Evolutionary conservation across 2,888 invertebrate genomes (phyloP).

Genomic region (Eristalis pertinax): DNA sequence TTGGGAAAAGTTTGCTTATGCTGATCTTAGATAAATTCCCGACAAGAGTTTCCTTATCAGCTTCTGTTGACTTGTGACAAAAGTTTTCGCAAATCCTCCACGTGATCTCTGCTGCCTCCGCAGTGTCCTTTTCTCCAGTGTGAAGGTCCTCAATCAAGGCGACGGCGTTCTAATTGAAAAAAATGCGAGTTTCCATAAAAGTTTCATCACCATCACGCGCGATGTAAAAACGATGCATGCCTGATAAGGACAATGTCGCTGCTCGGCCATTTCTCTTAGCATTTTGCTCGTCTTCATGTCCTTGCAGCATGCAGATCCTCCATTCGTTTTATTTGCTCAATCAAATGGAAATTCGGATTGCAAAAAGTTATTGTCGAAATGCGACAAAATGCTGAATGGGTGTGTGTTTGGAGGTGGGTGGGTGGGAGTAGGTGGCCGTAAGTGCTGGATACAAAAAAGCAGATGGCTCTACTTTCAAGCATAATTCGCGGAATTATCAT

Average conservation of each 20-base stretch:
- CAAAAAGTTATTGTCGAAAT: slow-evolving; percentile 64
- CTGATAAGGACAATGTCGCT: slow-evolving; percentile 29
- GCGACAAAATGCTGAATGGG: slow-evolving; percentile 50
- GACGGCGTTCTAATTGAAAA: slow-evolving; percentile 40
- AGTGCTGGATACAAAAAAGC: slow-evolving; percentile 3
- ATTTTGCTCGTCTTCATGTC: background rate
- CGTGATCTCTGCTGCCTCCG: slow-evolving; percentile 7
- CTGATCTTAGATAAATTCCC: slow-evolving; percentile 34
- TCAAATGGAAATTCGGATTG: slow-evolving; percentile 62
- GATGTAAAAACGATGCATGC: slow-evolving; percentile 19
- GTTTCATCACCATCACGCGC: slow-evolving; percentile 35
- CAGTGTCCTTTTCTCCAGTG: background rate
- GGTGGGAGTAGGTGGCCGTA: background rate
- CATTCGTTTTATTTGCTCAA: slow-evolving; percentile 58
- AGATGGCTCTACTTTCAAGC: slow-evolving; percentile 19
- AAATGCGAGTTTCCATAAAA: slow-evolving; percentile 51
- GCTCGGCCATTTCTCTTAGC: slow-evolving; percentile 4
- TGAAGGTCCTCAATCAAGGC: slow-evolving; percentile 36
- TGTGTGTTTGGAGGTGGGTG: background rate
- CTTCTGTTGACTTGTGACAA: slow-evolving; percentile 45
- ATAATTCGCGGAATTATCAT: slow-evolving; percentile 59
- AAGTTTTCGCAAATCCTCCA: slow-evolving; percentile 28
- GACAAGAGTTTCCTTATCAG: slow-evolving; percentile 36
- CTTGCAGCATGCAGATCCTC: background rate
- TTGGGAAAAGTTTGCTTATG: background rate